Percentiles rank a stretch among this genome's conserved stretches.
Evolutionary conservation across 2,797 vertebrate genomes (phyloP).

Genomic region (Cossypha heuglini): DNA sequence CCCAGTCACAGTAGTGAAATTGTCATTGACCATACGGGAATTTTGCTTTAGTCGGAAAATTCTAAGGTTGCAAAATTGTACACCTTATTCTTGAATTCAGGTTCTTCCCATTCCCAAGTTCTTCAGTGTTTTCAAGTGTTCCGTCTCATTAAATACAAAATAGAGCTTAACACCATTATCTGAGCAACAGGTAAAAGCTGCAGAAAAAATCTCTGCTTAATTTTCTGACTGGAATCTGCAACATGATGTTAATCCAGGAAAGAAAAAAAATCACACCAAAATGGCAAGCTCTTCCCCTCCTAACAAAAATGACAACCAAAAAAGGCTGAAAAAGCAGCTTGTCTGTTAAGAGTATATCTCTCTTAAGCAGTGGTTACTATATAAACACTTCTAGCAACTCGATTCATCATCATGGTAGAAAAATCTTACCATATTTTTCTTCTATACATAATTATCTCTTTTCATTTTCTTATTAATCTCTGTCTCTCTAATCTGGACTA

Average conservation of each 20-base stretch:
- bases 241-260: not conserved
- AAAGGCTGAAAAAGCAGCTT: not conserved
- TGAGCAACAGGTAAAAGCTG: not conserved
- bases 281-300: not conserved
- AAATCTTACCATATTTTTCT: not conserved
- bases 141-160: not conserved
- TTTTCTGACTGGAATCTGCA: not conserved
- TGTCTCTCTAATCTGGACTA: not conserved
- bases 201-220: not conserved
- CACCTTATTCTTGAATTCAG: not conserved
- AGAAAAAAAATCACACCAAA: not conserved
- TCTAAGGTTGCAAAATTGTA: not conserved
- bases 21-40: accelerated
- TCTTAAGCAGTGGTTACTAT: not conserved
- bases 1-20: not conserved
- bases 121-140: not conserved
- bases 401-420: not conserved
- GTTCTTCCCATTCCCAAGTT: not conserved
- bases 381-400: not conserved
- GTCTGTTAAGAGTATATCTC: not conserved
- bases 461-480: not conserved
- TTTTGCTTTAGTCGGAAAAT: not conserved
- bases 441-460: not conserved
- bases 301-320: not conserved
- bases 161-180: not conserved